A percentile compares a stretch with the other conserved stretches of the same genome.
These are phyloP conservation scores for Teleopsis dalmanni DNA, from an alignment of 1,140 invertebrate species.

Conservation along the genomic window DNA sequence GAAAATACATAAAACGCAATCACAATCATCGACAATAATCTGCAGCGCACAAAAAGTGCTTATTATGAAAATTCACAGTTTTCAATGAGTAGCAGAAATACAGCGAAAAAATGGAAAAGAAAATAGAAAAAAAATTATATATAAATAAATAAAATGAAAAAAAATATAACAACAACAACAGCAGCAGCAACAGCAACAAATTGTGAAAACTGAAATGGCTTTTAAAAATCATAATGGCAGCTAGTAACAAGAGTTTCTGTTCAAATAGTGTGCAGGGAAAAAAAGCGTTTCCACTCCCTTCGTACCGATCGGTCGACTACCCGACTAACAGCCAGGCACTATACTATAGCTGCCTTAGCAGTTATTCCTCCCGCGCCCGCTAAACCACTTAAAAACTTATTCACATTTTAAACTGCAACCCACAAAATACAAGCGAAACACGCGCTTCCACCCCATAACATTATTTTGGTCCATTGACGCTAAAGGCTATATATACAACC, in stretches of 20 bases:
- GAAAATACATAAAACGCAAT: conserved; percentile 23
- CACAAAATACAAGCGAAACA: conserved; percentile 10
- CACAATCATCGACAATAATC: conserved; percentile 45
- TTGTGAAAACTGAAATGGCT: conserved; percentile 31
- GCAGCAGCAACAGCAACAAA: conserved; percentile 3
- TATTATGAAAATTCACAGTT: conserved; percentile 46
- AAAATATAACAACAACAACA: conserved; percentile 7
- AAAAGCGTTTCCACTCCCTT: conserved; percentile 2
- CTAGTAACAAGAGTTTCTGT: conserved; percentile 42
- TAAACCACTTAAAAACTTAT: conserved; percentile 20
- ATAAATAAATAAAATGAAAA: conserved; percentile 11
- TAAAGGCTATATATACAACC: conserved; percentile 5
- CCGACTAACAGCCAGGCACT: background rate
- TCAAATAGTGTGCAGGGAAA: conserved; percentile 17
- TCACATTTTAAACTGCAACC: conserved; percentile 18
- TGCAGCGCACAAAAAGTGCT: conserved; percentile 37
- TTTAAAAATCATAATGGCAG: conserved; percentile 45
- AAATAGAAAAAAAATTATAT: no score
- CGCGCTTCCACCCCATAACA: conserved; percentile 20
- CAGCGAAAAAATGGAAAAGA: no score
- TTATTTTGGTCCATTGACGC: conserved; percentile 45
- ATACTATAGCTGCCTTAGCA: background rate
- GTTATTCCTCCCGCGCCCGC: background rate
- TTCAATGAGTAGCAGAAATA: conserved; percentile 34
- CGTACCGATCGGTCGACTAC: background rate